Base-by-base conservation (phyloP, 2,797 vertebrate genomes). In the Xyrichtys novacula region DNA sequence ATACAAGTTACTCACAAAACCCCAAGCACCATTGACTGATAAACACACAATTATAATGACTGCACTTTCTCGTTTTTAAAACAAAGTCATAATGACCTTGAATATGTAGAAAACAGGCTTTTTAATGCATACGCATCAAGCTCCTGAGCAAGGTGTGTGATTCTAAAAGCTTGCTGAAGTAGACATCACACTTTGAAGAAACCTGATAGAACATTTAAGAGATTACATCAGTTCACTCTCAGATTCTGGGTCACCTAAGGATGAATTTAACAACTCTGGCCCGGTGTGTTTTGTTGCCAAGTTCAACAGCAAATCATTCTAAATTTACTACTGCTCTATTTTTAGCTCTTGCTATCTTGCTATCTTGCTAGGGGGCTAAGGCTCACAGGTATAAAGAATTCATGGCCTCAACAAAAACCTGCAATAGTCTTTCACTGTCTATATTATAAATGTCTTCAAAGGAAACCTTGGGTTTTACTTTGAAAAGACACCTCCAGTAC, bases 171-270 rank as follows among this genome's bases (percentile, higher is more conserved):
- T 5, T 5, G 43, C 43, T 6, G 10, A 22, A 23, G 43, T 22
- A 23, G 43, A 23, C 17, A 42, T 42, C 39, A 42, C 39, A 42
- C 39, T 42, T 20, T 42, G 39, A 28, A 28, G 25, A 59, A 46
- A 32, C 19, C 28, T 44, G 15, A 44, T 59, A n/a, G 44, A 59
- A 43, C 12, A 43, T 58, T 43, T 8, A 46, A 1, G 8, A 58
- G 20, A 43, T 44, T 26, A 20, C 36, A n/a, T 39, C 3, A n/a
- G 34, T 39, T 55, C 32, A 39, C 16, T 39, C 10, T 55, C 16
- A 39, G 28, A 44, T 23, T 59, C 40, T 32, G 28, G 28, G 28
- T 44, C 29, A 46, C 19, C 12, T 34, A 11, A 25, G 20, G 42
- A 46, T 46, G 42, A 59, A 59, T 44, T 17, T 20, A 16, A 44